Conservation (phyloP, 2,113 vertebrate species). For the Cyphomyrus plagiostoma region DNA sequence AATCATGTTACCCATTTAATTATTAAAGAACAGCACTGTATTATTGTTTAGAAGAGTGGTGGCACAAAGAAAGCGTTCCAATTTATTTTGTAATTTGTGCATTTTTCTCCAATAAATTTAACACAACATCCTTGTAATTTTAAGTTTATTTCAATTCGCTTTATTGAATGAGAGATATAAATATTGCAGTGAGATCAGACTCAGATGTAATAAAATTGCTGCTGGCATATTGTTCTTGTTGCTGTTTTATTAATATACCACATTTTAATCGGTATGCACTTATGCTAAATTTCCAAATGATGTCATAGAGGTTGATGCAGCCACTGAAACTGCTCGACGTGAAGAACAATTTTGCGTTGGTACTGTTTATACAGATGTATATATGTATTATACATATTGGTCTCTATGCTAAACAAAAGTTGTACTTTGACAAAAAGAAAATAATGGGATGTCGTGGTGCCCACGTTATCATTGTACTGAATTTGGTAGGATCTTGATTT, state of each 20-base stretch:
- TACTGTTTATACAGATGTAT: background rate
- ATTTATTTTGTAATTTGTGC: slow-evolving; percentile 1
- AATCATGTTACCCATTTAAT: background rate
- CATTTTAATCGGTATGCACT: background rate
- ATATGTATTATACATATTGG: background rate
- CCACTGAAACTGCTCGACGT: background rate
- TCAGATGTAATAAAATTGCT: background rate
- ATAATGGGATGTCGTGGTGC: background rate
- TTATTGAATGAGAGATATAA: background rate
- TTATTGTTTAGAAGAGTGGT: background rate
- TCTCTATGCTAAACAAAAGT: background rate
- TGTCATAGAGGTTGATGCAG: background rate
- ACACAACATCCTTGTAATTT: background rate
- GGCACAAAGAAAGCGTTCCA: background rate
- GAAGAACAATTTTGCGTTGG: background rate
- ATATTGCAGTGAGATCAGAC: background rate
- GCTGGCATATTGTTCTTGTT: background rate
- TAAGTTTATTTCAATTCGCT: background rate
- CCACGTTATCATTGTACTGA: background rate
- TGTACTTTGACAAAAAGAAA: background rate
- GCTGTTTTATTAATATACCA: background rate
- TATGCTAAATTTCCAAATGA: background rate
- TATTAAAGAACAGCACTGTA: background rate
- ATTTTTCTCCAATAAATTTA: slow-evolving; percentile 6
- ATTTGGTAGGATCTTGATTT: background rate